Evolutionary conservation across 2,113 vertebrate species (phyloP).

Genomic region (Mus spicilegus): DNA sequence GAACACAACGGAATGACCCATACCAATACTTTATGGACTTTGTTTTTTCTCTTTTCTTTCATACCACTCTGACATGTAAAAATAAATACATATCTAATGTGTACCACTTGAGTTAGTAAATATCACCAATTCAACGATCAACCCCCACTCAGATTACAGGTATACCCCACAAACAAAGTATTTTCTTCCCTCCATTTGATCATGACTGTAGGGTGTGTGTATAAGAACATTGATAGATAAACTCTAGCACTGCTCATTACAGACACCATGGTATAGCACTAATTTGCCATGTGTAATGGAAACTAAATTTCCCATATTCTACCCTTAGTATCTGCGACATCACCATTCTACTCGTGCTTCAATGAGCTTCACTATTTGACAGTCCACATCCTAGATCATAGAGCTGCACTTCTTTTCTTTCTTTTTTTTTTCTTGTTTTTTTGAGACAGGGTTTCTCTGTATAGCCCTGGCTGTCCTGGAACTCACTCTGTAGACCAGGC

Average conservation of each 20-base stretch:
- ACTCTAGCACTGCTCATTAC: neutral
- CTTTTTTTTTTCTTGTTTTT: no score
- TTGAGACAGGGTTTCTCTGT: no score
- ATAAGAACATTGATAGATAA: neutral
- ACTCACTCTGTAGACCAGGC: no score
- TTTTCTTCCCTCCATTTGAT: neutral
- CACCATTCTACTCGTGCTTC: neutral
- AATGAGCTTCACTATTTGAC: neutral
- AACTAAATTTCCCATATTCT: neutral
- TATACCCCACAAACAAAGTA: neutral
- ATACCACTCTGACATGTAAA: neutral
- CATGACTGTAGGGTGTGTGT: neutral
- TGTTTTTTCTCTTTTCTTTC: neutral
- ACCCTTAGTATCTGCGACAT: neutral
- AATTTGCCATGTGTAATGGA: neutral
- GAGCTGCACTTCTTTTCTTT: neutral
- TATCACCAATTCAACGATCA: neutral
- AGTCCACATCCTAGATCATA: neutral
- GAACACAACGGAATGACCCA: neutral
- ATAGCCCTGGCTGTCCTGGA: no score
- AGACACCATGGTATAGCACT: neutral
- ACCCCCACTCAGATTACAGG: neutral
- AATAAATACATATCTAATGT: neutral
- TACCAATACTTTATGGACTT: neutral
- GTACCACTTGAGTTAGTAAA: neutral